Evolutionary conservation across 2,113 vertebrate species (phyloP).

Genomic region (Poecile atricapillus): DNA sequence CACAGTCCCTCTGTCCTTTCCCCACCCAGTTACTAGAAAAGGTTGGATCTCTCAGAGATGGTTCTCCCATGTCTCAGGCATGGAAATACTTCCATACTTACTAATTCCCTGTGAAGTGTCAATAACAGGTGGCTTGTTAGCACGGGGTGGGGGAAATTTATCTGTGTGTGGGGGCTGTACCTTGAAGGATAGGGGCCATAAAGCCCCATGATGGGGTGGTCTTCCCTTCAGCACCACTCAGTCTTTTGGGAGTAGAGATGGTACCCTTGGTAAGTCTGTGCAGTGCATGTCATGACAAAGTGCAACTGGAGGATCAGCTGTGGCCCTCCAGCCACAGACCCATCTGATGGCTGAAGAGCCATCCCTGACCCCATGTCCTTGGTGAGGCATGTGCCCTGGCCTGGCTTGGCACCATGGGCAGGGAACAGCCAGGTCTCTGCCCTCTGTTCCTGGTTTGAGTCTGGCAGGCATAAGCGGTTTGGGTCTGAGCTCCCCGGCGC

Average conservation of each 20-base stretch:
- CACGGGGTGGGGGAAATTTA: rapidly evolving
- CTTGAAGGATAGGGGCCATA: background rate
- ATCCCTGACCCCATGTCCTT: background rate
- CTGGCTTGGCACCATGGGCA: background rate
- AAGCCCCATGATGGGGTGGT: background rate
- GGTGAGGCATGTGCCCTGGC: rapidly evolving
- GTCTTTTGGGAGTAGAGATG: background rate
- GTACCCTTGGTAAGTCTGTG: background rate
- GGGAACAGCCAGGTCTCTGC: background rate
- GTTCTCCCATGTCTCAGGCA: background rate
- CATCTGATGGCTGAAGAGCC: background rate
- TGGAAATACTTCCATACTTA: background rate
- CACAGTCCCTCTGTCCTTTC: background rate
- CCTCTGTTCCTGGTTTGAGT: background rate
- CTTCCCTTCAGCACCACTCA: background rate
- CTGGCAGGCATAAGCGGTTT: rapidly evolving
- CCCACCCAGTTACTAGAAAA: background rate
- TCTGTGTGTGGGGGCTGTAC: background rate
- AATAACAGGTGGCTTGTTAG: background rate
- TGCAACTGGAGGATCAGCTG: background rate
- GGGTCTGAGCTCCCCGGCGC: background rate
- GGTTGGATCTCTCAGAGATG: background rate
- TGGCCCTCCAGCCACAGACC: background rate
- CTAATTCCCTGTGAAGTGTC: background rate
- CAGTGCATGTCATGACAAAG: background rate